Conservation (phyloP, 2,113 vertebrate species). For the Syngnathus scovelli region DNA sequence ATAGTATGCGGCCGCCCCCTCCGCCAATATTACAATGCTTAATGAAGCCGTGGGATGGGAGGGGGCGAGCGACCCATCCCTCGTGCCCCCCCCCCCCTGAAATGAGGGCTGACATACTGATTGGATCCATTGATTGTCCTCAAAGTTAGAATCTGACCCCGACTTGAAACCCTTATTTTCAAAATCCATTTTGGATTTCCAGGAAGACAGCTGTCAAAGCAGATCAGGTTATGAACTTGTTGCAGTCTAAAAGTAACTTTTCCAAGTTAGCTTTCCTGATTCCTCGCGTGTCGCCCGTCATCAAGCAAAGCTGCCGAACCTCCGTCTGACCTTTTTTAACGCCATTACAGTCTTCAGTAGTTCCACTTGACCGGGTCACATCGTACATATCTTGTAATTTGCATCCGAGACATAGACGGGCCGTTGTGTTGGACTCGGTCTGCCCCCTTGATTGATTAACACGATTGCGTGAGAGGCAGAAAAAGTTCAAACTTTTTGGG, state of each 20-base stretch:
- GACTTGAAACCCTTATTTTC: not conserved
- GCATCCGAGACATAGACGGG: not conserved
- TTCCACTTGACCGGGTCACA: not conserved
- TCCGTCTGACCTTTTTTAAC: not conserved
- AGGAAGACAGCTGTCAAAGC: not conserved
- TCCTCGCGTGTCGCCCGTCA: not conserved
- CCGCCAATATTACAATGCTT: constrained; percentile 78
- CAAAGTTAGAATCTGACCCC: not conserved
- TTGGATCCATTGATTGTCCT: too few relatives aligned
- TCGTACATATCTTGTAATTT: not conserved
- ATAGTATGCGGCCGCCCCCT: constrained; percentile 72
- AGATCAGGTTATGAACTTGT: not conserved
- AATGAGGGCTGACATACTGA: constrained; percentile 22
- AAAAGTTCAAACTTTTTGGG: not conserved
- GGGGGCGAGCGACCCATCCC: constrained; percentile 15
- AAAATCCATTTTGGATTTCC: not conserved
- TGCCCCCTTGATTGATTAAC: not conserved
- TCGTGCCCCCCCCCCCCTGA: constrained; percentile 43
- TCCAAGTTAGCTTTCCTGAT: not conserved
- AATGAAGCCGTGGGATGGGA: constrained; percentile 85
- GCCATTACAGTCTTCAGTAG: not conserved
- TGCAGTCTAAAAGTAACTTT: not conserved
- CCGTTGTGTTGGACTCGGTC: not conserved
- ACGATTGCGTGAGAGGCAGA: not conserved
- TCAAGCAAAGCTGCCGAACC: not conserved